Conservation (phyloP, 2,888 invertebrate genomes). For the Cantharis rustica region DNA sequence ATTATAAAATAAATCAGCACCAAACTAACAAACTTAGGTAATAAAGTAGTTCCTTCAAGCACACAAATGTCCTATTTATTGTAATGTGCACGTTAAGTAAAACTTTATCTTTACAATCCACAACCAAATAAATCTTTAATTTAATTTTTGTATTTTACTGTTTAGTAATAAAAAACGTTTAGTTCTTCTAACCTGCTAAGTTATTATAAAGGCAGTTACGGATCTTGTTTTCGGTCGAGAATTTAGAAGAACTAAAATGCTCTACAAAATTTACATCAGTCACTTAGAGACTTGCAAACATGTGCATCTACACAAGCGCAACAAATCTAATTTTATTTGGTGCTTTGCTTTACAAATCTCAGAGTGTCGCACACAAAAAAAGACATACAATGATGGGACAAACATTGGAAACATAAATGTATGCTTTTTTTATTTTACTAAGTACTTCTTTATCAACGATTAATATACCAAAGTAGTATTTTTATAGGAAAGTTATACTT, state of each 20-base stretch:
- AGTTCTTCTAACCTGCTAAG: conserved; percentile 27
- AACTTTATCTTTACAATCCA: conserved; percentile 14
- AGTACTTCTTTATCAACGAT: background rate
- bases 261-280: background rate
- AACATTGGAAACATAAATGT: background rate
- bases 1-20: background rate
- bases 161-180: conserved; percentile 20
- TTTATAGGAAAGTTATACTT: conserved; percentile 12
- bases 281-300: background rate
- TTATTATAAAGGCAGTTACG: conserved; percentile 20
- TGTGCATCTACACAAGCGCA: conserved; percentile 7
- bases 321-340: conserved; percentile 5
- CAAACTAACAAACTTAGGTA: background rate
- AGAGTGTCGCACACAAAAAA: background rate
- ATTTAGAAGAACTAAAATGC: conserved; percentile 25
- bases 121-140: conserved; percentile 21
- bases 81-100: background rate
- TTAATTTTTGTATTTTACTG: conserved; percentile 9
- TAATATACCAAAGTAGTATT: conserved; percentile 5
- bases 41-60: background rate
- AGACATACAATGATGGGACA: background rate
- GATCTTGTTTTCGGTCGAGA: conserved; percentile 11
- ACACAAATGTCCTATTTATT: background rate
- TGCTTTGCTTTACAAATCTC: conserved; percentile 7
- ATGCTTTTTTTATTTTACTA: background rate